These are phyloP conservation scores for Tipula lateralis DNA, from an alignment of 2,888 invertebrate species.

Conservation along the genomic window DNA sequence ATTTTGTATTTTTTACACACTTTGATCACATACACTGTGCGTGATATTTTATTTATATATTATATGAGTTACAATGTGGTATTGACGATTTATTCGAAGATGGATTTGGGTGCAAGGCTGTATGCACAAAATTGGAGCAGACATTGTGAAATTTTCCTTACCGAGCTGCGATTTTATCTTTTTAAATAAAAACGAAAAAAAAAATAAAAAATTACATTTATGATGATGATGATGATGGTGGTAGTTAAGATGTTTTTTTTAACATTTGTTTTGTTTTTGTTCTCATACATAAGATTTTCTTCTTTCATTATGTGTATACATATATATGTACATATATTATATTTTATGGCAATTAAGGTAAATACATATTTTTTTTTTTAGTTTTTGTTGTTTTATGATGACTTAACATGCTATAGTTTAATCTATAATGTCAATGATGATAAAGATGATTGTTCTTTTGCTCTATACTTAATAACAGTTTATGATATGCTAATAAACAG, in stretches of 20 bases:
- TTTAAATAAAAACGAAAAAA: too few species aligned
- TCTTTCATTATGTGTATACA: not conserved
- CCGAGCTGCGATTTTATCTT: not conserved
- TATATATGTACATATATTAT: not conserved
- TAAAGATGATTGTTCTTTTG: not conserved
- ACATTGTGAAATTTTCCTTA: conserved; percentile 5
- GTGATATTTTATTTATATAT: not conserved
- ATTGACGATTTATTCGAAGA: not conserved
- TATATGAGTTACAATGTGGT: not conserved
- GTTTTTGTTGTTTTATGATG: not conserved
- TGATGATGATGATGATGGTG: not conserved
- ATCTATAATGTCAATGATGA: conserved; percentile 19
- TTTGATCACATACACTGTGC: not conserved
- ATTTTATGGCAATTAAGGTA: conserved; percentile 19
- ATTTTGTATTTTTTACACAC: not conserved
- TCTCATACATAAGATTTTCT: not conserved
- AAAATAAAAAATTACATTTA: not conserved
- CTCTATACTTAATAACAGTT: not conserved
- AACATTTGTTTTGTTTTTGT: not conserved
- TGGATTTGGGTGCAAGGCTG: not conserved
- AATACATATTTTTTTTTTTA: not conserved
- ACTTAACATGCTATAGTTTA: not conserved
- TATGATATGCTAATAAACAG: conserved; percentile 19
- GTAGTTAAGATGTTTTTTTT: not conserved
- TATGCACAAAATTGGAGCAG: not conserved